Conservation (phyloP, 2,888 invertebrate genomes). For the Orchesellides sinensis region DNA sequence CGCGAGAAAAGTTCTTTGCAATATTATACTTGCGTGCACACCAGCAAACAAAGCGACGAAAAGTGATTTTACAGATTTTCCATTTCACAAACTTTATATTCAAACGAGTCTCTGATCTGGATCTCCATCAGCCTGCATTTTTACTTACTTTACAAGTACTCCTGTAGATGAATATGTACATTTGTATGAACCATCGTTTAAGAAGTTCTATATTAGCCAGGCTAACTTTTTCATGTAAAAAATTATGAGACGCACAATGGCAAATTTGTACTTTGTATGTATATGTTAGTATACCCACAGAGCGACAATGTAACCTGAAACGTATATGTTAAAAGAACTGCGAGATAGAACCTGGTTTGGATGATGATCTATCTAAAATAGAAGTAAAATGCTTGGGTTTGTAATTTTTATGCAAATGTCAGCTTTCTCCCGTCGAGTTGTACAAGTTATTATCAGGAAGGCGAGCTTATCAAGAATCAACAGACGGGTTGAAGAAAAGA, state of each 20-base stretch:
- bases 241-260: not conserved
- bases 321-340: no score
- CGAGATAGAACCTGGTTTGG: no score
- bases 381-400: conserved; percentile 59
- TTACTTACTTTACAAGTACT: no score
- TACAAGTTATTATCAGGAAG: conserved; percentile 1
- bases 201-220: not conserved
- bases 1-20: not conserved
- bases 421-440: conserved; percentile 42
- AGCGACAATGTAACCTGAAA: no score
- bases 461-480: conserved; percentile 51
- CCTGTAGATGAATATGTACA: no score
- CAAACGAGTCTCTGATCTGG: not conserved
- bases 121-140: not conserved
- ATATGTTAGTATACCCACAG: not conserved
- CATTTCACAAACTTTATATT: not conserved
- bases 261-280: not conserved
- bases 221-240: not conserved
- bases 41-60: not conserved
- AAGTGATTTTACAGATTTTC: conserved; percentile 7
- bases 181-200: no score
- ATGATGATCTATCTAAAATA: not conserved
- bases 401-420: conserved; percentile 65
- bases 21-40: not conserved
- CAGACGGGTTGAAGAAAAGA: conserved; percentile 8